Percentiles rank a stretch among this genome's conserved stretches.
Evolutionary conservation across 2,797 vertebrate genomes (phyloP).

Genomic region (Aplochiton taeniatus): DNA sequence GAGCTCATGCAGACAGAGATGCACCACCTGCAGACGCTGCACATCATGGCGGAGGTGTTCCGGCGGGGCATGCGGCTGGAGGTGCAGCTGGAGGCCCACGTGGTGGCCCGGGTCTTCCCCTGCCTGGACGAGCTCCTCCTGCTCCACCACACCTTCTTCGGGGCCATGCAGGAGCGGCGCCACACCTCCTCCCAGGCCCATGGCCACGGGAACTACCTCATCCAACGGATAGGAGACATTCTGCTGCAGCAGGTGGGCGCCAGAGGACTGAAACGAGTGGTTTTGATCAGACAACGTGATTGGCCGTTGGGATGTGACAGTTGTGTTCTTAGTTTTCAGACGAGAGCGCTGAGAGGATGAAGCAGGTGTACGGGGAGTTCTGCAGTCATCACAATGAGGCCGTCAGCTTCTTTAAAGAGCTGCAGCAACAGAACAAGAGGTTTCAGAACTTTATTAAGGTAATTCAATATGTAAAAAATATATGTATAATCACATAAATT

Average conservation of each 20-base stretch:
- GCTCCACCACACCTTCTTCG: constrained; percentile 86
- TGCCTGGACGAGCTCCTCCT: constrained; percentile 90
- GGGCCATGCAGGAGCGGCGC: constrained; percentile 83
- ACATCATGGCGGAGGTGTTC: constrained; percentile 96
- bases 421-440: constrained; percentile 92
- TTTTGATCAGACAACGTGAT: no score
- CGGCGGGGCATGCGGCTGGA: constrained; percentile 92
- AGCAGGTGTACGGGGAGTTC: constrained; percentile 91
- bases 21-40: constrained; percentile 92
- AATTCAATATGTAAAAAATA: constrained; percentile 17
- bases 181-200: constrained; percentile 75
- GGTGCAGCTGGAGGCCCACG: constrained; percentile 86
- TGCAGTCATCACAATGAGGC: constrained; percentile 95
- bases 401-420: constrained; percentile 91
- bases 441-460: constrained; percentile 96
- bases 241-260: constrained; percentile 86
- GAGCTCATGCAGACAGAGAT: constrained; percentile 97
- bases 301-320: neutral
- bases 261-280: neutral
- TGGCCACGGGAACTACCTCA: constrained; percentile 87
- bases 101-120: constrained; percentile 90
- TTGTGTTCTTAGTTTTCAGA: constrained; percentile 85
- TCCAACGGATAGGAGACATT: constrained; percentile 86
- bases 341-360: constrained; percentile 90
- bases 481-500: no score